These are phyloP conservation scores for Acheta domesticus DNA, from an alignment of 2,888 invertebrate species.

Conservation along the genomic window DNA sequence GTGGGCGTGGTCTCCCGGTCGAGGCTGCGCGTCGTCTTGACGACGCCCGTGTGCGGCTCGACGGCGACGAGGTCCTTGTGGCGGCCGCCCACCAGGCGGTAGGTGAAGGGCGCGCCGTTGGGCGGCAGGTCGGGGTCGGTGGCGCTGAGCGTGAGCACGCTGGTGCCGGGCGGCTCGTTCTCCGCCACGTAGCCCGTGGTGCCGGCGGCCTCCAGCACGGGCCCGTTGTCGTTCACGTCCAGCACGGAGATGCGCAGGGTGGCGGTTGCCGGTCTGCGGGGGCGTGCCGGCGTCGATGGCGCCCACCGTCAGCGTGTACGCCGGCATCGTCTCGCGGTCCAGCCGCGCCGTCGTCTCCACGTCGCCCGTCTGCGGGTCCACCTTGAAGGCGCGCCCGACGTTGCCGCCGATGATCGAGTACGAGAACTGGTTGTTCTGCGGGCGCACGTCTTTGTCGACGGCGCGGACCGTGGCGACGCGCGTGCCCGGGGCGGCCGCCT, in stretches of 20 bases:
- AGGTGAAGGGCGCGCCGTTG: constrained; percentile 87
- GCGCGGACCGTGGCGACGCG: constrained; percentile 77
- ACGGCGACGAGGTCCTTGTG: constrained; percentile 73
- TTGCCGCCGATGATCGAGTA: constrained; percentile 86
- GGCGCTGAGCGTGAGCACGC: constrained; percentile 79
- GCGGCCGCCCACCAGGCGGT: constrained; percentile 71
- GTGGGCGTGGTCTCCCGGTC: constrained; percentile 78
- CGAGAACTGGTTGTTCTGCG: constrained; percentile 87
- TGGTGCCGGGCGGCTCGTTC: constrained; percentile 80
- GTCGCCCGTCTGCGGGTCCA: constrained; percentile 81
- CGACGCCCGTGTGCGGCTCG: constrained; percentile 73
- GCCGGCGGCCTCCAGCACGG: constrained; percentile 69
- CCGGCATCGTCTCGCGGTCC: constrained; percentile 75
- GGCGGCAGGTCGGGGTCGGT: constrained; percentile 86
- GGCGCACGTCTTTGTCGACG: constrained; percentile 84
- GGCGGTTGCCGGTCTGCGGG: constrained; percentile 87
- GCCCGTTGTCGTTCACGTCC: constrained; percentile 93
- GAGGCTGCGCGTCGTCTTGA: constrained; percentile 72
- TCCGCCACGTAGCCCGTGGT: constrained; percentile 77
- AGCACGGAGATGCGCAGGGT: constrained; percentile 73
- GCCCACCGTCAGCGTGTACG: constrained; percentile 74
- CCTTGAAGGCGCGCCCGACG: constrained; percentile 76
- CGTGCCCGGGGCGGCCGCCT: constrained; percentile 72
- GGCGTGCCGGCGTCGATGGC: constrained; percentile 87
- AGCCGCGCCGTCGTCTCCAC: constrained; percentile 70